Evolutionary conservation across 1,140 invertebrate species (phyloP).

Genomic region (Meloidogyne hapla): DNA sequence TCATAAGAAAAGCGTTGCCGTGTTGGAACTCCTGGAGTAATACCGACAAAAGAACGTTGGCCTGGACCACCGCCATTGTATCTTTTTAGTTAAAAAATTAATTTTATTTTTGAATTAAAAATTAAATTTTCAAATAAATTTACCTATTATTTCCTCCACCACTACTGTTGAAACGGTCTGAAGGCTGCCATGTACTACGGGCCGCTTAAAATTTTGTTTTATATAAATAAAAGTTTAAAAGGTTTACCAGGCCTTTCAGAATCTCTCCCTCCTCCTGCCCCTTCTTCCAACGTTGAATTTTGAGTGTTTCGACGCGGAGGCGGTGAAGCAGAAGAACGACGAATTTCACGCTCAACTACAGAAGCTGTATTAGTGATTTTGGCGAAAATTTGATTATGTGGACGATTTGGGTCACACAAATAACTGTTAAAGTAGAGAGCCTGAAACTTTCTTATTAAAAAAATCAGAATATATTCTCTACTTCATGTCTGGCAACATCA

Average conservation of each 20-base stretch:
- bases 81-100: not conserved
- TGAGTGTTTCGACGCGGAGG: constrained; percentile 16
- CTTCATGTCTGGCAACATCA: constrained; percentile 92
- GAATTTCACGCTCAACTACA: not conserved
- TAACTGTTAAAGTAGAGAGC: constrained; percentile 97
- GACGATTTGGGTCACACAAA: constrained; percentile 86
- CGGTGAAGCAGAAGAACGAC: constrained; percentile 18
- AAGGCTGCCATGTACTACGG: not conserved
- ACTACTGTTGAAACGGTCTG: not conserved
- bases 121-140: not conserved
- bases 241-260: not conserved
- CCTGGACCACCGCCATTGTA: not conserved
- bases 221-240: constrained; percentile 1
- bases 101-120: too few species aligned
- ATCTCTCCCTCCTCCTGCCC: constrained; percentile 17
- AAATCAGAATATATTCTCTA: constrained; percentile 56
- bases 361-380: constrained; percentile 37
- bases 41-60: not conserved
- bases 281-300: constrained; percentile 32
- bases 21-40: constrained; percentile 7
- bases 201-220: not conserved
- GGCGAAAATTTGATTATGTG: constrained; percentile 78
- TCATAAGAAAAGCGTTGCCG: not conserved
- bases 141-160: not conserved
- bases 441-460: constrained; percentile 48